A percentile compares a stretch with the other conserved stretches of the same genome.
Evolutionary conservation across 2,113 vertebrate genomes (phyloP).

Genomic region (Callithrix jacchus): DNA sequence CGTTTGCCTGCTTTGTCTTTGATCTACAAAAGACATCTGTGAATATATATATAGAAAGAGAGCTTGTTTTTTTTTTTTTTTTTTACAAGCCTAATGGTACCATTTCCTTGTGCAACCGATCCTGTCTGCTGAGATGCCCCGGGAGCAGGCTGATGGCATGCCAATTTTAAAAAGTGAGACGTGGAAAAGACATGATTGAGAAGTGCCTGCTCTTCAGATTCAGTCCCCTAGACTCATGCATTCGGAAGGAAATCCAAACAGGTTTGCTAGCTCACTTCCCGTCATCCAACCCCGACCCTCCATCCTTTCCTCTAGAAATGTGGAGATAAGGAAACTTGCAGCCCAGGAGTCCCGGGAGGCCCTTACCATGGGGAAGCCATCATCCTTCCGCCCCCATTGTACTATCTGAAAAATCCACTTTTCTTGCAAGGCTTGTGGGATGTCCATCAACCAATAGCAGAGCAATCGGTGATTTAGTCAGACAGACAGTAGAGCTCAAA

Average conservation of each 20-base stretch:
- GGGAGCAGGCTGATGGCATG: background rate
- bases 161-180: background rate
- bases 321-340: fast-evolving
- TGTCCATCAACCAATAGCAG: fast-evolving
- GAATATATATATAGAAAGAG: too few species aligned
- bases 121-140: background rate
- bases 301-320: too few species aligned
- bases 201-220: background rate
- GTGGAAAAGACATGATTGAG: background rate
- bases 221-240: fast-evolving
- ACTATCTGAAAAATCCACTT: fast-evolving
- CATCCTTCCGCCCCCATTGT: fast-evolving
- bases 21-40: background rate
- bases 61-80: too few species aligned
- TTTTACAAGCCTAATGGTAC: background rate
- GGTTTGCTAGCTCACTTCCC: background rate
- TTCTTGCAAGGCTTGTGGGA: fast-evolving
- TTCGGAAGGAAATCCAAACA: background rate
- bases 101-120: background rate
- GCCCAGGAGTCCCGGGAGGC: too few species aligned
- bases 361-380: fast-evolving
- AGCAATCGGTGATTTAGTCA: background rate
- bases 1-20: background rate
- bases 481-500: fast-evolving
- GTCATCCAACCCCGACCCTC: too few species aligned